These are phyloP conservation scores for Pristionchus maxplancki DNA, from an alignment of 2,888 invertebrate species.

Conservation along the genomic window DNA sequence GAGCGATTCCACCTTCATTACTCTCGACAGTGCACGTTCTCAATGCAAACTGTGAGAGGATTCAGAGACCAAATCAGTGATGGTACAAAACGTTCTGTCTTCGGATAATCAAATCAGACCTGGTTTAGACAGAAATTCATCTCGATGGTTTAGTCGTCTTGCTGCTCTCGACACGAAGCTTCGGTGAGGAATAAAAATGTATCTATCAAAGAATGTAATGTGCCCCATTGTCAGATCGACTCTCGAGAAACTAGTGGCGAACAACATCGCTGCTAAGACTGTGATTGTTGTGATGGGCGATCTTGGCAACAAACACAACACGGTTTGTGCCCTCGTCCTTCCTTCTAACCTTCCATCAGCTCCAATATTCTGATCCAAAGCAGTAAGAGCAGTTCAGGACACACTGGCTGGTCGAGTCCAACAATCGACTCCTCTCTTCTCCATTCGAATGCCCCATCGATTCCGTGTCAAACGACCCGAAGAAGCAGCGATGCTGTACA, in stretches of 20 bases:
- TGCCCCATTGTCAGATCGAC: background rate
- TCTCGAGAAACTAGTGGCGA: background rate
- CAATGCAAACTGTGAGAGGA: background rate
- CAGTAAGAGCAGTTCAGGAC: too few species aligned
- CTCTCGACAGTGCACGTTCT: background rate
- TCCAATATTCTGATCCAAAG: background rate
- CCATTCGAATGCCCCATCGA: conserved; percentile 13
- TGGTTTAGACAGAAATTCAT: background rate
- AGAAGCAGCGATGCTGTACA: background rate
- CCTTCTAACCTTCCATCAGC: background rate
- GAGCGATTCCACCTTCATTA: conserved; percentile 15
- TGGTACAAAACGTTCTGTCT: background rate
- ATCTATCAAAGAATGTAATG: background rate
- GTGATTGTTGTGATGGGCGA: conserved; percentile 15
- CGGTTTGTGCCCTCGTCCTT: background rate
- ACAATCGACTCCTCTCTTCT: conserved; percentile 24
- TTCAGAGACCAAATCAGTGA: background rate
- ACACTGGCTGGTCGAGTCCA: background rate
- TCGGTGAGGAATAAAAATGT: background rate
- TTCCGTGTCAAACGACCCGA: background rate
- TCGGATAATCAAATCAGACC: too few species aligned
- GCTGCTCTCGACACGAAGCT: background rate
- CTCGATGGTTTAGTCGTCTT: background rate
- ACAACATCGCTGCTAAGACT: background rate
- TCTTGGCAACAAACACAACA: background rate